Conservation (phyloP, 2,113 vertebrate species). For the Coryphaenoides rupestris region DNA sequence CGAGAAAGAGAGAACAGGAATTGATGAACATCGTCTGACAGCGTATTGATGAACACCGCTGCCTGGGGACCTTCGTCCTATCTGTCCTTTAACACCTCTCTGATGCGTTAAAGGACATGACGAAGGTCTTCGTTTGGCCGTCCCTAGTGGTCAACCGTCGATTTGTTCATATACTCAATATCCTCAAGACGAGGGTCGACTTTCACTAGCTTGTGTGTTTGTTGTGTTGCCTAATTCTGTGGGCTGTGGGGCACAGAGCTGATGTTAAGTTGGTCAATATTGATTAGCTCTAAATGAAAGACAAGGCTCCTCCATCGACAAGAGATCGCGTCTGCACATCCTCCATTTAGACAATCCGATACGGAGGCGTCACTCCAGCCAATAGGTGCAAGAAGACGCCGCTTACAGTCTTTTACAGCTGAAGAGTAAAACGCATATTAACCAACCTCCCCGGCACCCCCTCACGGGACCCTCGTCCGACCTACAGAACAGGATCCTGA, state of each 20-base stretch:
- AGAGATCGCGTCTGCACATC: constrained; percentile 18
- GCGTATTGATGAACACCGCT: constrained; percentile 4
- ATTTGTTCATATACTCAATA: constrained; percentile 38
- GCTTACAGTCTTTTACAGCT: too few relatives aligned
- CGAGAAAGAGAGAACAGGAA: neutral
- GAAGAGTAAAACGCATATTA: too few relatives aligned
- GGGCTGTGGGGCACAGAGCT: too few relatives aligned
- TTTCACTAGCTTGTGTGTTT: too few relatives aligned
- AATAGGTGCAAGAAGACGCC: too few relatives aligned
- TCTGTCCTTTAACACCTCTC: neutral
- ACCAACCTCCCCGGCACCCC: too few relatives aligned
- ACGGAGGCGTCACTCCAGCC: constrained; percentile 8
- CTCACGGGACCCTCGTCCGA: too few relatives aligned
- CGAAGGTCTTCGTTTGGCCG: constrained; percentile 18
- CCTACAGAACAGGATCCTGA: too few relatives aligned
- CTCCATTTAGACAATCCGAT: constrained; percentile 27
- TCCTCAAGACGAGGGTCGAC: constrained; percentile 24
- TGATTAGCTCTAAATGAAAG: constrained; percentile 51
- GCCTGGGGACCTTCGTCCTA: constrained; percentile 1
- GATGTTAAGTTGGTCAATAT: constrained; percentile 12
- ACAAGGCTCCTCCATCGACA: constrained; percentile 16
- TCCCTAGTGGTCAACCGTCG: constrained; percentile 35
- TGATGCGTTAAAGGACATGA: neutral
- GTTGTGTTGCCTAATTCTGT: too few relatives aligned
- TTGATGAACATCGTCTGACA: constrained; percentile 15